Evolutionary conservation across 2,113 vertebrate genomes (phyloP).

Genomic region (Tyto alba): DNA sequence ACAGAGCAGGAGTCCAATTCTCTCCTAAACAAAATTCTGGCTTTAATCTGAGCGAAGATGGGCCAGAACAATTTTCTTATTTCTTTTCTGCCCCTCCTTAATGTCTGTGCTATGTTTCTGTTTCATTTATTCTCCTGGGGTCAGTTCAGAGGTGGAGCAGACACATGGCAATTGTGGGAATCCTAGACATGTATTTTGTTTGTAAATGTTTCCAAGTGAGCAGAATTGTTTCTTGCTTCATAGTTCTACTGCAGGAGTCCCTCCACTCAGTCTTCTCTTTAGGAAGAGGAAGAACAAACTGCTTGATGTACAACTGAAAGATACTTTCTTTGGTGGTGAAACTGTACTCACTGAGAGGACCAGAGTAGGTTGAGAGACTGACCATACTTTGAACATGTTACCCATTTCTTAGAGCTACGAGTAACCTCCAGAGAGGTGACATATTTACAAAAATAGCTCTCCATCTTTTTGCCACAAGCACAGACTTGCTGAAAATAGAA

Average conservation of each 20-base stretch:
- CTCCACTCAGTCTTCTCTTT: neutral
- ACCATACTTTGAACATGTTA: neutral
- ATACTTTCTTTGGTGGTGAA: neutral
- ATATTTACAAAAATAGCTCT: conserved; percentile 18
- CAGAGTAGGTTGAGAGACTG: neutral
- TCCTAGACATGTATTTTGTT: neutral
- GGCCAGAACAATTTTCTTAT: neutral
- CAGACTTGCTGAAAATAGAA: conserved; percentile 11
- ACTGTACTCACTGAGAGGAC: accelerated
- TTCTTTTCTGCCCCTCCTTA: neutral
- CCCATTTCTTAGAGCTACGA: neutral
- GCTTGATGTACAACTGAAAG: neutral
- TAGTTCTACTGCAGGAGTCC: neutral
- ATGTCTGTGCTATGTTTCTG: neutral
- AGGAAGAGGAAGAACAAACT: neutral
- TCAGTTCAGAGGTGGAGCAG: neutral
- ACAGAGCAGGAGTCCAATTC: neutral
- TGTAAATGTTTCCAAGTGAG: neutral
- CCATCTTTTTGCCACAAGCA: neutral
- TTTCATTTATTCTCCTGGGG: neutral
- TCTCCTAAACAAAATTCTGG: neutral
- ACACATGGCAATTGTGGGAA: accelerated
- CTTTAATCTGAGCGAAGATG: neutral
- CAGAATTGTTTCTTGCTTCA: neutral
- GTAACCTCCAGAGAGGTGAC: neutral